Evolutionary conservation across 2,113 vertebrate genomes (phyloP).

Genomic region (Patagioenas fasciata): DNA sequence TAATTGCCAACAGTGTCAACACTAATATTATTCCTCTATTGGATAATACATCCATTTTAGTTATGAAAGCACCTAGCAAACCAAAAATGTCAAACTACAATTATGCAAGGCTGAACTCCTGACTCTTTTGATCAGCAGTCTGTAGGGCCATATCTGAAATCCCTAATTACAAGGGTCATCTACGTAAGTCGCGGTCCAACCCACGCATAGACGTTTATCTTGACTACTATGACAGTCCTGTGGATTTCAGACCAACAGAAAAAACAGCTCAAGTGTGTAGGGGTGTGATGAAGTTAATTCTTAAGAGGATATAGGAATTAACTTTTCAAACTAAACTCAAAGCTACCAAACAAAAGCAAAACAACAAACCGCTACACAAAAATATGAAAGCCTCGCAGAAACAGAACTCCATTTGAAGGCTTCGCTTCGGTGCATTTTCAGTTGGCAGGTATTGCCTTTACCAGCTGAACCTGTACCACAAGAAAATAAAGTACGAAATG

Average conservation of each 20-base stretch:
- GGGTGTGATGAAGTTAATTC: conserved; percentile 30
- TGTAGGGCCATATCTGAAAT: neutral
- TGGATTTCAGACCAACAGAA: neutral
- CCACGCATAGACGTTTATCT: neutral
- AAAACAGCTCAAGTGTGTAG: conserved; percentile 11
- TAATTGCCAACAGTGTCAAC: conserved; percentile 46
- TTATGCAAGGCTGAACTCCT: neutral
- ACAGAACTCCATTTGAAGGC: neutral
- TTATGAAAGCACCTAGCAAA: conserved; percentile 30
- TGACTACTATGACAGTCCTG: neutral
- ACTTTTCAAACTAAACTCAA: conserved; percentile 39
- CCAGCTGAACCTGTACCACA: neutral
- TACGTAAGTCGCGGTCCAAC: neutral
- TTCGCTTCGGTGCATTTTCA: neutral
- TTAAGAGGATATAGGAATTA: conserved; percentile 31
- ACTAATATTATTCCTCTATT: neutral
- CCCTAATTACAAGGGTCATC: conserved; percentile 22
- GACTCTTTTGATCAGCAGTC: neutral
- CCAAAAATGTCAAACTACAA: neutral
- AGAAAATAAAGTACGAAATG: neutral
- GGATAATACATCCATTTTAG: conserved; percentile 12
- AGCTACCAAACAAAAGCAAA: neutral
- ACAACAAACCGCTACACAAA: neutral
- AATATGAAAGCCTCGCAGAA: neutral
- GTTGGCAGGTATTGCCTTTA: neutral